Evolutionary conservation across 2,797 vertebrate genomes (phyloP), one percentile per base, ranked within the genome.

Genomic region (Natrix natrix): DNA sequence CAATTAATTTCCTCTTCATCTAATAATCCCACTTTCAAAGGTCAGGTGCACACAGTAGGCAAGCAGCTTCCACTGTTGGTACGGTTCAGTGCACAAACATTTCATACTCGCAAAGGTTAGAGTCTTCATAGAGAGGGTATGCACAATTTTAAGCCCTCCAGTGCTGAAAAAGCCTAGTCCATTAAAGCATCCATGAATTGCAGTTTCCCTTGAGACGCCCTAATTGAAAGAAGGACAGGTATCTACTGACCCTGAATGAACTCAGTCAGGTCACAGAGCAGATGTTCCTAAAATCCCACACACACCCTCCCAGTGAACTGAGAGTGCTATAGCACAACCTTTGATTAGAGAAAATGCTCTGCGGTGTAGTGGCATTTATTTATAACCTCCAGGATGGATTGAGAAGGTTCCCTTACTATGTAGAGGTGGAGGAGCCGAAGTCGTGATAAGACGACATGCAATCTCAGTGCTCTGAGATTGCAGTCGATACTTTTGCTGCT

Each of bases 1-100:
- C 95, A 94, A 95, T 95, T 93, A 95, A 94, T 96, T 95, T 96
- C 93, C 91, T 92, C 24, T 69, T 96, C 61, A 61, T 32, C 66
- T 96, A 95, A 94, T 92, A 87, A 91, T 93, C 92, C 93, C 88
- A 74, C 11, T 91, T 91, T 93, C 96, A 14, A 92, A 90, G 60
- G 93, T 88, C 92, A 94, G 90, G 54, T 91, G 83, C 0, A 2
- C 0, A 87, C 69, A 66, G 59, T 48, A 92, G 57, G 66, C 69
- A 57, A 87, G 93, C 63, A 93, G 48, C 1, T 95, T 96, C 93
- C 83, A 28, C 59, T 94, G 95, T 96, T 89, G 89, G 1, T 90
- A 91, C 1, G 5, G 22, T 83, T 94, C 92, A 87, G 94, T 86
- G 88, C 93, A 94, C 93, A 91, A 94, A 92, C 32, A 90, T n/a